Evolutionary conservation across 2,888 invertebrate genomes (phyloP), one percentile per base, ranked within the genome.

Genomic region (Ochropacha duplaris): DNA sequence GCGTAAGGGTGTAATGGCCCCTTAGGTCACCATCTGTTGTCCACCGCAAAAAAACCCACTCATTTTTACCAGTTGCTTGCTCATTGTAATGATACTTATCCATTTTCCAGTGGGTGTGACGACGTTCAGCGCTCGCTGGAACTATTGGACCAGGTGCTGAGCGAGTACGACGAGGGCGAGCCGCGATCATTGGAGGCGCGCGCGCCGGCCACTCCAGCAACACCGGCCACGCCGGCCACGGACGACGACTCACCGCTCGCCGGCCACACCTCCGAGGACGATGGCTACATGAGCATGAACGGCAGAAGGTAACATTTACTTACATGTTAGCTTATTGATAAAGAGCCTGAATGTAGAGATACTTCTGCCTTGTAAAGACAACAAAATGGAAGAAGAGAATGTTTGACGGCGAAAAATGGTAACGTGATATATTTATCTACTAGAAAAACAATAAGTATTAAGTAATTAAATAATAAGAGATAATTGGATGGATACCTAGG

Each of bases 211-310:
- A 89, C 88, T 72, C 92, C 87, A 65, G 93, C 92, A 76, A 93
- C 90, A 64, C 94, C 90, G 68, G 94, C 93, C 72, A 93, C 90
- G 68, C 94, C 89, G 66, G 94, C 93, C 83, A 94, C 93, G 73
- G 94, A 93, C 86, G 96, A 96, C 92, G 96, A 96, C 84, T 96
- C 96, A 77, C 96, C 96, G 72, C 94, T 96, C 86, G 95, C 94
- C 76, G 96, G 96, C 73, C 96, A 97, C 87, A 97, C 97, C 84
- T 97, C 97, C 58, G 97, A 97, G 87, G 97, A 97, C 94, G 97
- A 97, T 94, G 97, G 97, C 87, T 97, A 97, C 92, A 97, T 97
- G 97, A 97, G 97, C 92, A 96, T 97, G 95, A 97, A 97, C 95
- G 97, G 97, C 74, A 95, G 96, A 85, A 95, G 95, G 94, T 94